These are phyloP conservation scores for Pterophyllum scalare DNA, from an alignment of 2,113 vertebrate species.

Conservation along the genomic window DNA sequence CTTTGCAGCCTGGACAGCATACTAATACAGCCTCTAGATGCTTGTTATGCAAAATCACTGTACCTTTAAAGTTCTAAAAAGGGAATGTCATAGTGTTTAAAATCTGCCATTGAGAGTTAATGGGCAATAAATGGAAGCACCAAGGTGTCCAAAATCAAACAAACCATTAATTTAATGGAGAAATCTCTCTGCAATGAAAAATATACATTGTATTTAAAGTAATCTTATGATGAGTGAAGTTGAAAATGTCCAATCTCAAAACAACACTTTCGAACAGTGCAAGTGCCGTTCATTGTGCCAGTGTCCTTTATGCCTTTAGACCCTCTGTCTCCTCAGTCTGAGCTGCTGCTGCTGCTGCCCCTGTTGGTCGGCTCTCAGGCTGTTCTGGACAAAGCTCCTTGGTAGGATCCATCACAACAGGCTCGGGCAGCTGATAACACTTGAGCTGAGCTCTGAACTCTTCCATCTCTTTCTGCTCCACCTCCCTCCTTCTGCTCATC, in stretches of 20 bases:
- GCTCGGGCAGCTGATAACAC: conserved; percentile 41
- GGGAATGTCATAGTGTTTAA: neutral
- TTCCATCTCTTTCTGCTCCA: conserved; percentile 50
- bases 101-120: neutral
- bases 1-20: neutral
- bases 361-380: neutral
- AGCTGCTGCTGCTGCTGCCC: neutral
- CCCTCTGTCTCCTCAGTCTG: neutral
- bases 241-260: neutral
- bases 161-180: neutral
- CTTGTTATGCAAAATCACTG: neutral
- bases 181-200: neutral
- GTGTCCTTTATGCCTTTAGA: neutral
- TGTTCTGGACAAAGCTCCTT: conserved; percentile 56
- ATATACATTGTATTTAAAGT: neutral
- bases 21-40: neutral
- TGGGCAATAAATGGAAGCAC: neutral
- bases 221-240: neutral
- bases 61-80: neutral
- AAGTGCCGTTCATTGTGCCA: neutral
- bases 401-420: conserved; percentile 48
- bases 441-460: conserved; percentile 58
- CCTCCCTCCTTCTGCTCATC: conserved; percentile 55
- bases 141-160: neutral
- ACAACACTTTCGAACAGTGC: neutral